These are phyloP conservation scores for Hipparchia sbordonii DNA, from an alignment of 2,888 invertebrate genomes.

Conservation along the genomic window DNA sequence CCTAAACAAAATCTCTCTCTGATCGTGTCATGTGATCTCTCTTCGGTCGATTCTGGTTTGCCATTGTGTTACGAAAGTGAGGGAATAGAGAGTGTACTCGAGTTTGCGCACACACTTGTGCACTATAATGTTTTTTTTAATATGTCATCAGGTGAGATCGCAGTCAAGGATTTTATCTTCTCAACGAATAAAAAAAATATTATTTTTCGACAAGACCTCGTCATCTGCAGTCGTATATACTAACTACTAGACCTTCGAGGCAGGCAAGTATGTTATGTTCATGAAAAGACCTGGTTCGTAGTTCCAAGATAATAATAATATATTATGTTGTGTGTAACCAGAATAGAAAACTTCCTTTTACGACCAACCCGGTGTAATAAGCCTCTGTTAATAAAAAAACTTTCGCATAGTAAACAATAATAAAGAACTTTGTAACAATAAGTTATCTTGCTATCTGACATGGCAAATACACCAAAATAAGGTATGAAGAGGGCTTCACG, in stretches of 20 bases:
- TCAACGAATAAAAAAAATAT: no score
- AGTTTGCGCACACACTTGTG: no score
- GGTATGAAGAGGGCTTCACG: slow-evolving; percentile 57
- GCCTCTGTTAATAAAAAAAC: slow-evolving; percentile 22
- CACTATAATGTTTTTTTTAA: no score
- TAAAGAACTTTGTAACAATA: slow-evolving; percentile 28
- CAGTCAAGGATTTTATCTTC: no score
- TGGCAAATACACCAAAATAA: slow-evolving; percentile 46
- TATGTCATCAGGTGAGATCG: no score
- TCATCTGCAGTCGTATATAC: no score
- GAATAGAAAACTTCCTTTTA: slow-evolving; percentile 13
- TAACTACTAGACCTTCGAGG: no score
- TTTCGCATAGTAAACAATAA: slow-evolving; percentile 23
- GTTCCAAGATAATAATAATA: background rate
- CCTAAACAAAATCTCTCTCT: background rate
- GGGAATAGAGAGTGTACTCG: no score
- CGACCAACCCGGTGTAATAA: slow-evolving; percentile 7
- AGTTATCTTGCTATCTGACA: slow-evolving; percentile 25
- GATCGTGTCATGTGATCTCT: no score
- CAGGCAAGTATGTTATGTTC: background rate
- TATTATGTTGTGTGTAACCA: slow-evolving; percentile 1
- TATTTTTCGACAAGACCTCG: no score
- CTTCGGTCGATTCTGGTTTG: no score
- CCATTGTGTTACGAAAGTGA: no score
- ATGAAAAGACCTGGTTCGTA: background rate